These are phyloP conservation scores for Crepidodera aurea DNA, from an alignment of 2,888 invertebrate species.

Conservation along the genomic window DNA sequence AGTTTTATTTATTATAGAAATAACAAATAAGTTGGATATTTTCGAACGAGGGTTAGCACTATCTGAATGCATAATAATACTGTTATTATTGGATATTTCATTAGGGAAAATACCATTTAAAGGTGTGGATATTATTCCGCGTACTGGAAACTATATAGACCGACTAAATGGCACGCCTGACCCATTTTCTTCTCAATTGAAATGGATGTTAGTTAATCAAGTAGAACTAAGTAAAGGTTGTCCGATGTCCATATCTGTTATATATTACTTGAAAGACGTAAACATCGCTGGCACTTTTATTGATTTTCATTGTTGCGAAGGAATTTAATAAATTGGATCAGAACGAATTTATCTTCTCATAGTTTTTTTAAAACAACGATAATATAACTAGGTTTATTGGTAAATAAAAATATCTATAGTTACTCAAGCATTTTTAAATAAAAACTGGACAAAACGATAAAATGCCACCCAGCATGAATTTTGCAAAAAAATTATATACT, in stretches of 20 bases:
- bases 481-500: too few species aligned
- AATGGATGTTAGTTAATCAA: slow-evolving; percentile 21
- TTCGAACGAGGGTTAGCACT: too few species aligned
- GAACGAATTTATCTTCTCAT: too few species aligned
- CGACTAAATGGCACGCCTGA: background rate
- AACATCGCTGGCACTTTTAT: background rate
- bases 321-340: background rate
- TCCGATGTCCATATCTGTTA: background rate
- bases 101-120: background rate
- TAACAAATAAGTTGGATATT: too few species aligned
- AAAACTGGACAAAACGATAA: too few species aligned
- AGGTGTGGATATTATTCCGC: background rate
- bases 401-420: too few species aligned
- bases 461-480: too few species aligned
- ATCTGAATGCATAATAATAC: too few species aligned
- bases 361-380: too few species aligned
- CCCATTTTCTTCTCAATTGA: slow-evolving; percentile 15
- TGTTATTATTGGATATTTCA: background rate
- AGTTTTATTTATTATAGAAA: too few species aligned
- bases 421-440: too few species aligned
- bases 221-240: slow-evolving; percentile 24
- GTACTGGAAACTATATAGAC: background rate
- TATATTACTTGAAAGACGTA: background rate
- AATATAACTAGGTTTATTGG: too few species aligned
- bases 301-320: background rate